A percentile compares a stretch with the other conserved stretches of the same genome.
These are phyloP conservation scores for Myotis lucifugus DNA, from an alignment of 2,113 vertebrate species.

Conservation along the genomic window DNA sequence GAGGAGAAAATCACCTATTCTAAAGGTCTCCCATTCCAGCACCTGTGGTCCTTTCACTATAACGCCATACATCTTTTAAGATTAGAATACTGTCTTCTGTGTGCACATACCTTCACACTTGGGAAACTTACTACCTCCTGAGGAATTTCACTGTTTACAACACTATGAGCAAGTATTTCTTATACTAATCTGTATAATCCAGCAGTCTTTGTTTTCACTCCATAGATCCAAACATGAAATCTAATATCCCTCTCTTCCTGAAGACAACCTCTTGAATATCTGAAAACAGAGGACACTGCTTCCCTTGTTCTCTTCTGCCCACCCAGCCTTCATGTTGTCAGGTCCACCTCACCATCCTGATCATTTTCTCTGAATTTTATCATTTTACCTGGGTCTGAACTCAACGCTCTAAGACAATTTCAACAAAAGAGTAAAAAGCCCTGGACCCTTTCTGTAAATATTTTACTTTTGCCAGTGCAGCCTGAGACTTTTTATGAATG, in stretches of 20 bases:
- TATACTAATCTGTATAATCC: not conserved
- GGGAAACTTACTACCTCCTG: not conserved
- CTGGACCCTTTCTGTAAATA: not conserved
- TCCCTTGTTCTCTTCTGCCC: not conserved
- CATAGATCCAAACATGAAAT: not conserved
- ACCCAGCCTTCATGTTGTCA: not conserved
- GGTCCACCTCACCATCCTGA: not conserved
- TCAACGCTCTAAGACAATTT: conserved; percentile 18
- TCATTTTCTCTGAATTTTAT: not conserved
- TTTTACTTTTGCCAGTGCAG: not conserved
- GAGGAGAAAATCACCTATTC: not conserved
- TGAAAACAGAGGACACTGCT: not conserved
- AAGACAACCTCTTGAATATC: not conserved
- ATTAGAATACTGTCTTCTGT: not conserved
- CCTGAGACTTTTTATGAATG: not conserved
- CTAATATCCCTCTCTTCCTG: not conserved
- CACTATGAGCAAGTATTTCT: not conserved
- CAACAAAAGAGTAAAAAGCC: not conserved
- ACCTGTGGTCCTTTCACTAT: not conserved
- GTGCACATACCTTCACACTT: not conserved
- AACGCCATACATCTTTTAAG: not conserved
- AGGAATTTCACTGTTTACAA: conserved; percentile 10
- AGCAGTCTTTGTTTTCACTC: not conserved
- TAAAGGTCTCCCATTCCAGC: not conserved
- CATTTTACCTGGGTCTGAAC: not conserved